phyloP scores from a whole-genome alignment of 2,888 invertebrate species.

The Drosophila villosipedis region DNA sequence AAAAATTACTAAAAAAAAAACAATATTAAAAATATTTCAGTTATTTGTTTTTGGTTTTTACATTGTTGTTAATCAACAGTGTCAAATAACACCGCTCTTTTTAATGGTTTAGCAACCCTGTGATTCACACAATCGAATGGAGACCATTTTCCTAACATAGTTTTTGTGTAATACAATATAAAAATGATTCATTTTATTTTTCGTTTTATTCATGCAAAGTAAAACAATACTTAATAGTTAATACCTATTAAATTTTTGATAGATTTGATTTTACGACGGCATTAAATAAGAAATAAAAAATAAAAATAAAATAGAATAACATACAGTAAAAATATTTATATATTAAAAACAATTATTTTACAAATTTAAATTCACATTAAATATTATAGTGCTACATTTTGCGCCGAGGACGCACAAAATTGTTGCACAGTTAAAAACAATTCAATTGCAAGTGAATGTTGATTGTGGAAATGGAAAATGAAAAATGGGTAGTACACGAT shows the following conservation, averaged over 20 bases:
- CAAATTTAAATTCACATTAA: conserved; percentile 29
- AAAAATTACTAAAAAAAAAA: background rate
- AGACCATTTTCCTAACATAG: background rate
- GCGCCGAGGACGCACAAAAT: conserved; percentile 42
- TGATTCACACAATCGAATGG: background rate
- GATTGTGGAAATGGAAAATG: conserved; percentile 20
- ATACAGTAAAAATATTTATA: background rate
- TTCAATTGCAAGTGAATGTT: conserved; percentile 52
- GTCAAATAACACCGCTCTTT: background rate
- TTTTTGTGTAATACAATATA: background rate
- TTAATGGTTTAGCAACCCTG: background rate
- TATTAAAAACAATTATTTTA: conserved; percentile 1
- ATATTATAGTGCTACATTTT: conserved; percentile 25
- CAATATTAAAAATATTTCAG: background rate
- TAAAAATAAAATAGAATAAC: background rate
- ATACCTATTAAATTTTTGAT: background rate
- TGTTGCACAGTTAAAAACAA: conserved; percentile 66
- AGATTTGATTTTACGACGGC: background rate
- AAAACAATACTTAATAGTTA: background rate
- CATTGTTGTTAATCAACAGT: background rate
- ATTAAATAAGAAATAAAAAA: background rate
- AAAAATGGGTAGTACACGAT: conserved; percentile 20
- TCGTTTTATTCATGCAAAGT: background rate
- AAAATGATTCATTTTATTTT: background rate
- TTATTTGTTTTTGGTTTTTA: background rate